Evolutionary conservation across 2,113 vertebrate species (phyloP).

Genomic region (Cromileptes altivelis): DNA sequence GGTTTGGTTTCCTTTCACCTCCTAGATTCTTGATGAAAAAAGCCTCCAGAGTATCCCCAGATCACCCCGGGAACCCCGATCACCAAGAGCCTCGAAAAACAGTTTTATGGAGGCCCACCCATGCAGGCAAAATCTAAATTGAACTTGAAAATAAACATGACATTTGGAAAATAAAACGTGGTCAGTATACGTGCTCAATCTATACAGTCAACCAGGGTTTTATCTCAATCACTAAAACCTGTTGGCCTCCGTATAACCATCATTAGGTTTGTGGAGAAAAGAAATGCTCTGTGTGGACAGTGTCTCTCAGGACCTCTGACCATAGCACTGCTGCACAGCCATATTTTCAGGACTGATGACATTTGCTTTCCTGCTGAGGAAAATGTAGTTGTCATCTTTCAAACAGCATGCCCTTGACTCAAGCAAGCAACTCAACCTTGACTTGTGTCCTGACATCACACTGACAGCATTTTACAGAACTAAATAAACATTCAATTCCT

Average conservation of each 20-base stretch:
- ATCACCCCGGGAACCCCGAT: not conserved
- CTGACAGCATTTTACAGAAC: slow-evolving; percentile 18
- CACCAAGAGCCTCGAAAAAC: not conserved
- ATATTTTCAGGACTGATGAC: slow-evolving; percentile 58
- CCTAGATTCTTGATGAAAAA: slow-evolving; percentile 30
- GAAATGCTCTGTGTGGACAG: slow-evolving; percentile 15
- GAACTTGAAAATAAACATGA: not conserved
- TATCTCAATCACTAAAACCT: slow-evolving; percentile 29
- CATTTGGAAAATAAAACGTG: not conserved
- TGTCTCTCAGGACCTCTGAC: slow-evolving; percentile 36
- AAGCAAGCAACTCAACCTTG: slow-evolving; percentile 29
- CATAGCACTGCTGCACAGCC: slow-evolving; percentile 29
- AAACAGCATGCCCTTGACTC: slow-evolving; percentile 48
- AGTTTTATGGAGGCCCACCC: not conserved
- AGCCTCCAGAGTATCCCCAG: slow-evolving; percentile 20
- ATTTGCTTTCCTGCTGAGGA: slow-evolving; percentile 31
- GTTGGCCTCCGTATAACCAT: slow-evolving; percentile 25
- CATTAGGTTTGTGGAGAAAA: slow-evolving; percentile 3
- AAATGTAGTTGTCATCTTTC: slow-evolving; percentile 51
- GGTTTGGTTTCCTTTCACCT: slow-evolving; percentile 2
- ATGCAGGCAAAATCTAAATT: not conserved
- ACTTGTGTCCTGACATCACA: slow-evolving; percentile 18
- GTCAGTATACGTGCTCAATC: not conserved
- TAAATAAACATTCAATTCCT: slow-evolving; percentile 16
- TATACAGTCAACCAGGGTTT: slow-evolving; percentile 4